phyloP scores from a whole-genome alignment of 2,113 vertebrate genomes.

The Dryoscopus gambensis region DNA sequence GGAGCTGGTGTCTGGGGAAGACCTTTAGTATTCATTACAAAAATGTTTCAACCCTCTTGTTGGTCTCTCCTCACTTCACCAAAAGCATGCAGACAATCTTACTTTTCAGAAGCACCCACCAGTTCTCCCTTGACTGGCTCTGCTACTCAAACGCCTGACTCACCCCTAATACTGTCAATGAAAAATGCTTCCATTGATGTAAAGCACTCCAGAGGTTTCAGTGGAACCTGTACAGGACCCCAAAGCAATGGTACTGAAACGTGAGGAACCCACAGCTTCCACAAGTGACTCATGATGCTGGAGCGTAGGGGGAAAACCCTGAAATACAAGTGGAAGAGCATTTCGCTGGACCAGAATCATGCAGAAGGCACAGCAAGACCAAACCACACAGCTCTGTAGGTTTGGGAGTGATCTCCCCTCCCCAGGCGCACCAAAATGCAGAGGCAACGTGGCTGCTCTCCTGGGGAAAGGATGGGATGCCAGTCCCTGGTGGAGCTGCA shows the following conservation, averaged over 20 bases:
- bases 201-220: not conserved
- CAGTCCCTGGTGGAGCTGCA: not conserved
- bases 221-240: not conserved
- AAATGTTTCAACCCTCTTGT: not conserved
- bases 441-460: not conserved
- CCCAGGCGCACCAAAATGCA: not conserved
- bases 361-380: not conserved
- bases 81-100: not conserved
- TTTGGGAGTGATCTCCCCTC: not conserved
- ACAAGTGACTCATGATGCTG: not conserved
- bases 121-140: not conserved
- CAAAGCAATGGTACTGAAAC: not conserved
- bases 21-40: constrained; percentile 40
- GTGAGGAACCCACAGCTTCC: not conserved
- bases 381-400: not conserved
- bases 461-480: not conserved
- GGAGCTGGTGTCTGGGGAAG: constrained; percentile 51
- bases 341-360: not conserved
- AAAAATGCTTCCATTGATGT: not conserved
- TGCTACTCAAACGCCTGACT: not conserved
- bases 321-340: not conserved
- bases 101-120: constrained; percentile 16
- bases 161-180: not conserved
- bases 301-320: not conserved
- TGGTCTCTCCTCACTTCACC: not conserved